Percentiles rank a stretch among this genome's conserved stretches.
Evolutionary conservation across 2,797 vertebrate species (phyloP).

Genomic region (Darevskia mixta): DNA sequence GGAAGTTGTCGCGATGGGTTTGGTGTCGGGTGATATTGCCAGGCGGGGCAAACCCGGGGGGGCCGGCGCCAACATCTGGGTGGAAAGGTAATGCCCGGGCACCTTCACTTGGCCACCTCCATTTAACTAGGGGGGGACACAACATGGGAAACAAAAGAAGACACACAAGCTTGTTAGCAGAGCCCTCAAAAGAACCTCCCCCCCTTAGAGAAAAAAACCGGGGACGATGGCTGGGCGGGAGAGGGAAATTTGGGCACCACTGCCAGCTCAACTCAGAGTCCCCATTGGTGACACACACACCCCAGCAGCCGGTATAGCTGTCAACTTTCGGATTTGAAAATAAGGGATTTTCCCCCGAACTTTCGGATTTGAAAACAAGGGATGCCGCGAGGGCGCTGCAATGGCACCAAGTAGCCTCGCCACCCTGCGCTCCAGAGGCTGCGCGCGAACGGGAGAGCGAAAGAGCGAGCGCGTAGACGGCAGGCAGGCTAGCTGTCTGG

Average conservation of each 20-base stretch:
- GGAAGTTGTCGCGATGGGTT: constrained; percentile 90
- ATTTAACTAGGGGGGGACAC: constrained; percentile 86
- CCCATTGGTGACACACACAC: no score
- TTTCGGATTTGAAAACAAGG: no score
- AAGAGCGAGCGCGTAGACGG: no score
- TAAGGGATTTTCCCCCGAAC: no score
- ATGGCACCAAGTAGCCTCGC: no score
- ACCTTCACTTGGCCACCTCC: constrained; percentile 94
- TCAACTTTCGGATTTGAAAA: no score
- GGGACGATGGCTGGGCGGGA: neutral
- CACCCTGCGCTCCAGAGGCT: no score
- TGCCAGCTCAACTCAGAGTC: neutral
- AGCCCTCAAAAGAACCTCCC: constrained; percentile 12
- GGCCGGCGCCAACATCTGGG: constrained; percentile 91
- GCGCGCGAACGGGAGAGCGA: no score
- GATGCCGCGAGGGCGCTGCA: no score
- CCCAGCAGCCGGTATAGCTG: neutral
- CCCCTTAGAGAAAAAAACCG: neutral
- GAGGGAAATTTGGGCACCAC: neutral
- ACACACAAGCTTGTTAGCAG: constrained; percentile 72
- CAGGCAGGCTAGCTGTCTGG: no score
- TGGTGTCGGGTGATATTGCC: constrained; percentile 88
- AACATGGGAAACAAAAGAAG: constrained; percentile 68
- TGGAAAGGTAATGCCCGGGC: constrained; percentile 92
- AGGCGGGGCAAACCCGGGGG: constrained; percentile 87